Base-by-base conservation (phyloP, 2,113 vertebrate genomes). In the Etheostoma cragini region DNA sequence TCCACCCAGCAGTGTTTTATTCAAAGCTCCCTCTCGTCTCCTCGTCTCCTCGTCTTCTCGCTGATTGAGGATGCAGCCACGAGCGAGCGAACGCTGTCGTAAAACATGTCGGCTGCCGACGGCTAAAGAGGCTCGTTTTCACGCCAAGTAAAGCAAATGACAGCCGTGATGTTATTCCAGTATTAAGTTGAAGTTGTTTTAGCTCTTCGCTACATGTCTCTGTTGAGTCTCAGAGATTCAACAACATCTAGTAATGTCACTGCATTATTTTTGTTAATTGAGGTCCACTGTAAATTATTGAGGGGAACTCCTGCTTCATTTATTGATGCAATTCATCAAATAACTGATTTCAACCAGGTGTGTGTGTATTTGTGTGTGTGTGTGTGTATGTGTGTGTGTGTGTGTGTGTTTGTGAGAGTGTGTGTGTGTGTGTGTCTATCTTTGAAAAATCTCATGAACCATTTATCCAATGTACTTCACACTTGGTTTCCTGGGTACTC, bases 51-150 rank as follows among this genome's bases (percentile, higher is more conserved):
- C 68, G 42, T 73, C 75, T 1, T 56, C 81, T 50, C 42, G 1
- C 78, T 88, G 89, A 89, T 88, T 89, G 79, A 91, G 30, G 82
- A 86, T 42, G 86, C 81, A 74, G 88, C 83, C 77, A 6, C 49
- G 45, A 77, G 76, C 8, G 38, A 56, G 76, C 50, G 58, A 73
- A 13, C 42, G 26, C 60, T 35, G 2, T 54, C 65, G 53, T 91
- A 88, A 91, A 87, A 30, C 85, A 88, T 47, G 78, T 78, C 54
- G 30, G 63, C 50, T 0, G 68, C 52, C 13, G 56, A 22, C 16
- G 33, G 68, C 81, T 86, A 82, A 89, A 76, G 85, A 82, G 81
- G 50, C 78, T 72, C 33, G 19, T 4, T 13, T 11, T 2, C 16
- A 0, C 8, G 85, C 87, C 89, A 89, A 88, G 58, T 8, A 78